A percentile compares a stretch with the other conserved stretches of the same genome.
phyloP scores from a whole-genome alignment of 2,113 vertebrate genomes.

The Ivindomyrus marchei region DNA sequence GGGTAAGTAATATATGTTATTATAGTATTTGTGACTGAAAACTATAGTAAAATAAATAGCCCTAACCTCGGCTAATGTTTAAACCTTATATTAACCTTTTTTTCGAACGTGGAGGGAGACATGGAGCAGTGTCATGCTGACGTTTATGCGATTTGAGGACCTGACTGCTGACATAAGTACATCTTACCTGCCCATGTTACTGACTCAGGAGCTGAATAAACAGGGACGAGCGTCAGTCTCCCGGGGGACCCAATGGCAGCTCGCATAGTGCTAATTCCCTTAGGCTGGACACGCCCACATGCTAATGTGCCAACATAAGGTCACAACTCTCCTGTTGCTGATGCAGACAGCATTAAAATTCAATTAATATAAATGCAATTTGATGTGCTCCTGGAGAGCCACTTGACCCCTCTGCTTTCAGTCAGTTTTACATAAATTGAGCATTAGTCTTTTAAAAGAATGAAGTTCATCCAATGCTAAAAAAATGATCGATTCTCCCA shows the following conservation, averaged over 20 bases:
- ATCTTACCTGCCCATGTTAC: background rate
- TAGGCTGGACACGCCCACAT: background rate
- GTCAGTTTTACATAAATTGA: background rate
- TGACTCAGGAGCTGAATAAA: background rate
- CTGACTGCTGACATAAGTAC: background rate
- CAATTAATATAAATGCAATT: conserved; percentile 9
- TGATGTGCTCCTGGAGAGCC: background rate
- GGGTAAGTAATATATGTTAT: background rate
- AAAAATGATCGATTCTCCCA: background rate
- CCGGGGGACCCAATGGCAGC: background rate
- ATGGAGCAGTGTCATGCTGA: background rate
- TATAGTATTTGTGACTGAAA: background rate
- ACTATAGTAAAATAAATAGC: background rate
- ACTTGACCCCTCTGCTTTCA: background rate
- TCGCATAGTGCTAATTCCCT: background rate
- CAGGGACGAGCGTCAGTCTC: background rate
- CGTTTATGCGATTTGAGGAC: background rate
- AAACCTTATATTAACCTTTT: background rate
- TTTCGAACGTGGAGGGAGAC: background rate
- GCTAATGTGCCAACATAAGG: conserved; percentile 2
- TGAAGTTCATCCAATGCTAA: background rate
- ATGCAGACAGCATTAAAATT: conserved; percentile 17
- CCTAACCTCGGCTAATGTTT: background rate
- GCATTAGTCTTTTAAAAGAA: background rate
- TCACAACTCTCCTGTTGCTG: background rate